Evolutionary conservation across 2,888 invertebrate genomes (phyloP), one percentile per base, ranked within the genome.

Genomic region (Thysanoteuthis rhombus): DNA sequence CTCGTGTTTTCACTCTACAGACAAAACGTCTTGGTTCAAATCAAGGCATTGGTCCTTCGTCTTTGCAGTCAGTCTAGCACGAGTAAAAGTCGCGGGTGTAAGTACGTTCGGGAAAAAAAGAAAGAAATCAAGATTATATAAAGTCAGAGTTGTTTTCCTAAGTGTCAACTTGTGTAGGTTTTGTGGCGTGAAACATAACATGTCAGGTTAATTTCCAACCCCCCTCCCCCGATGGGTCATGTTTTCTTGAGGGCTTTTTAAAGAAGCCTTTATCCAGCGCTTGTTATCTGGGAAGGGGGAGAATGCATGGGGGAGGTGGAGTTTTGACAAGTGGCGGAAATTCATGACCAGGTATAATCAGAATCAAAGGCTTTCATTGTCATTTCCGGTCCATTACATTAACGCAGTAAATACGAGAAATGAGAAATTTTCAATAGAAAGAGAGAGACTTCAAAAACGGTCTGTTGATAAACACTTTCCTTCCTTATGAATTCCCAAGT

Each of bases 361-460:
- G 75, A 75, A 75, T 75, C 75, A 75, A 75, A 75, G 75, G n/a
- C 75, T 75, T 75, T 75, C 75, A n/a, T 75, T 75, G 75, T 75
- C 75, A 75, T 75, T 36, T 75, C 75, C 75, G 75, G 75, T 19
- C 75, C 75, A 75, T 75, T 75, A 75, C 75, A 75, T 75, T 75
- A 75, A 36, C 75, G 75, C 22, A n/a, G n/a, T 36, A 75, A 75
- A 75, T 75, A 75, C 10, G 75, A 75, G 75, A 75, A 75, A 75
- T 75, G 75, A 16, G 75, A 75, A n/a, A 75, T n/a, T 75, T 75
- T 75, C 19, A 75, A 36, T n/a, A n/a, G 16, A 75, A n/a, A 75
- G 12, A 75, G 12, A 75, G 8, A 58, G 32, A 52, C 52, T 52
- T 52, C 52, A 52, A 5, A 52, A 42, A 22, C 6, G 25, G 52